Conservation (phyloP, 2,113 vertebrate species). For the Irena cyanogastra region DNA sequence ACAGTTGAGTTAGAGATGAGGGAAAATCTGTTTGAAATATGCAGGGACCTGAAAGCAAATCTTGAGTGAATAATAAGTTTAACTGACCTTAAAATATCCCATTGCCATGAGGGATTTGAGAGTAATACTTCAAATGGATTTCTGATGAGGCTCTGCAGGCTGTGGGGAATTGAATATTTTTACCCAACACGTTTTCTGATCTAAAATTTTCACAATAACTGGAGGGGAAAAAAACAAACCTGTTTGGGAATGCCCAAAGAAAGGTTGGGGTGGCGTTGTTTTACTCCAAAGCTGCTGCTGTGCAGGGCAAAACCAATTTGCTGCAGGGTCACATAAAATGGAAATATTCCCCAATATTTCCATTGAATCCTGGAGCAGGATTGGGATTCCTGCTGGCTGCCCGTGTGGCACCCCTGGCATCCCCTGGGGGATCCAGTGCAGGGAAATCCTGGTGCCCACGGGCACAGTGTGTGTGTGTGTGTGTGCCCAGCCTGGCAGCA, state of each 20-base stretch:
- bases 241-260: not conserved
- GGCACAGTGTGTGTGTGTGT: not conserved
- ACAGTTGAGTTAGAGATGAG: conserved; percentile 10
- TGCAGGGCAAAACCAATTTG: not conserved
- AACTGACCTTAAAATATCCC: conserved; percentile 61
- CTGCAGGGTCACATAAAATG: not conserved
- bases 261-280: not conserved
- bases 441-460: rapidly evolving
- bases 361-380: not conserved
- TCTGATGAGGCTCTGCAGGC: conserved; percentile 10
- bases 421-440: rapidly evolving
- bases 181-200: not conserved
- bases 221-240: not conserved
- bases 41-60: conserved; percentile 42
- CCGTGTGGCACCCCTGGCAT: not conserved
- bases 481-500: not conserved
- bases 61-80: conserved; percentile 60
- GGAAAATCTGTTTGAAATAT: conserved; percentile 61
- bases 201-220: not conserved
- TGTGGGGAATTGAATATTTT: conserved; percentile 29
- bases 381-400: not conserved
- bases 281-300: not conserved
- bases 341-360: not conserved
- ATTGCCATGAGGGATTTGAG: conserved; percentile 43
- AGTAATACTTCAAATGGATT: conserved; percentile 53